These are phyloP conservation scores for Molossus alvarezi DNA, from an alignment of 2,797 vertebrate species.

Conservation along the genomic window DNA sequence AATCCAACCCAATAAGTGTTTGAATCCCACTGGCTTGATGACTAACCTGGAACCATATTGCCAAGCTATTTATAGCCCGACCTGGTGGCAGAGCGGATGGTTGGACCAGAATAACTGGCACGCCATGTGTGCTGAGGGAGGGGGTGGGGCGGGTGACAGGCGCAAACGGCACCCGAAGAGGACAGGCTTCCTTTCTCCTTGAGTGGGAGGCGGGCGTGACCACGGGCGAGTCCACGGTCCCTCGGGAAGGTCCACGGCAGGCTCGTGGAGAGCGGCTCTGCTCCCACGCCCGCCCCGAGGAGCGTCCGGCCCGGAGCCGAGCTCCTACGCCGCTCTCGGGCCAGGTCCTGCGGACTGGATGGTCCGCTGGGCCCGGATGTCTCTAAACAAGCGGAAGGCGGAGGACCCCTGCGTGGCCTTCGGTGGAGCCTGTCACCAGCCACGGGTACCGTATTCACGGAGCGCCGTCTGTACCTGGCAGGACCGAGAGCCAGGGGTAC, in stretches of 20 bases:
- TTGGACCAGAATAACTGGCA: background rate
- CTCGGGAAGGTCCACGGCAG: background rate
- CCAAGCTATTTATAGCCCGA: background rate
- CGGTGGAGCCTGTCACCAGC: background rate
- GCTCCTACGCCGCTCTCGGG: background rate
- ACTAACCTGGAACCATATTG: background rate
- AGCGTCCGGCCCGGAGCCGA: background rate
- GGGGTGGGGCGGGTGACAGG: too few species aligned
- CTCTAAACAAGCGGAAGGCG: background rate
- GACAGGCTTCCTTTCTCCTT: background rate
- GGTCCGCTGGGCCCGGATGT: too few species aligned
- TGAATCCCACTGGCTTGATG: constrained; percentile 3
- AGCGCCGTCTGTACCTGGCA: too few species aligned
- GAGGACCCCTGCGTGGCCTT: background rate
- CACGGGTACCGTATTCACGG: too few species aligned
- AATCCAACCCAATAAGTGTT: background rate
- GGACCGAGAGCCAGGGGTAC: too few species aligned
- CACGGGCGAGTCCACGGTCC: background rate
- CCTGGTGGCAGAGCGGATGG: background rate
- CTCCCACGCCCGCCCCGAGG: background rate
- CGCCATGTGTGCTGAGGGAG: background rate
- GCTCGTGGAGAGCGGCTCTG: background rate
- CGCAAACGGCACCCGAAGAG: background rate
- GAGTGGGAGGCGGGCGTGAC: background rate
- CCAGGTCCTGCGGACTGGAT: too few species aligned